Percentiles rank a stretch among this genome's conserved stretches.
phyloP scores from a whole-genome alignment of 2,888 invertebrate species.

The Psococerastis gibbosa region DNA sequence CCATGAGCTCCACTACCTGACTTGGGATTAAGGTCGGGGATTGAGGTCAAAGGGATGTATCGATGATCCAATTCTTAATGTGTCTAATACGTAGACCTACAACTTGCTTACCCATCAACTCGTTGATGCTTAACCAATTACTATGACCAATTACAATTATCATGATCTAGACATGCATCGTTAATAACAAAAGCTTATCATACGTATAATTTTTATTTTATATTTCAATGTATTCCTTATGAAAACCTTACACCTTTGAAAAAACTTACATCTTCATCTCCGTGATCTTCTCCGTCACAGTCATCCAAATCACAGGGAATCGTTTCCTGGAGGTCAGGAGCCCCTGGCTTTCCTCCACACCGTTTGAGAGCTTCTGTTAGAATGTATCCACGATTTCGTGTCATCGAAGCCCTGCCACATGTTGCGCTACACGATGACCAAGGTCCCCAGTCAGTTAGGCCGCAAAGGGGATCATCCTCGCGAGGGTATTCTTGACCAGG shows the following conservation, averaged over 20 bases:
- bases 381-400: conserved; percentile 12
- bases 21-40: too few species aligned
- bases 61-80: too few species aligned
- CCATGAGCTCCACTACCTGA: too few species aligned
- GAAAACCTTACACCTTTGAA: background rate
- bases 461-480: conserved; percentile 28
- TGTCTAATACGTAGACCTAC: too few species aligned
- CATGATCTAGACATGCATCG: too few species aligned
- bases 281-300: background rate
- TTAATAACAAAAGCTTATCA: too few species aligned
- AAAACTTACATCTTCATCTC: conserved; percentile 3
- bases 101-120: too few species aligned
- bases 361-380: background rate
- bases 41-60: too few species aligned
- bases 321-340: background rate
- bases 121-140: too few species aligned
- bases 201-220: too few species aligned
- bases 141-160: too few species aligned
- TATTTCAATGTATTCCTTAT: too few species aligned
- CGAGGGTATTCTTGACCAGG: background rate
- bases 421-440: conserved; percentile 85
- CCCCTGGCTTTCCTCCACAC: background rate
- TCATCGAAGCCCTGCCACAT: conserved; percentile 53
- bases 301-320: background rate
- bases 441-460: conserved; percentile 74